Percentiles rank a stretch among this genome's conserved stretches.
Evolutionary conservation across 2,888 invertebrate species (phyloP).

Genomic region (Drosophila pegasa): DNA sequence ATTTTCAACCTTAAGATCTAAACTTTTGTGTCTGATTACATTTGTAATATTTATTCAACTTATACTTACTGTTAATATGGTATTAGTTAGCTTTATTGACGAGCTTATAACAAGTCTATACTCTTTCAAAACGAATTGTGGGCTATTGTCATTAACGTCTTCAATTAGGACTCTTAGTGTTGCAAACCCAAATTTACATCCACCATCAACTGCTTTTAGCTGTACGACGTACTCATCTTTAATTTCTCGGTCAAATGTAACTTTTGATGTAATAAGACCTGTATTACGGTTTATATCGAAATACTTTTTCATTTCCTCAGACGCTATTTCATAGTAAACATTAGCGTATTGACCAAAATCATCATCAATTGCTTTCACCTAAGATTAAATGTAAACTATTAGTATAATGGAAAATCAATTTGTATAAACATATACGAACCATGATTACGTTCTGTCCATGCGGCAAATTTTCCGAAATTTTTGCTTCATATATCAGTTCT

Average conservation of each 20-base stretch:
- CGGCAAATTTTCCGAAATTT: slow-evolving; percentile 92
- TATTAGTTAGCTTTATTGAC: slow-evolving; percentile 86
- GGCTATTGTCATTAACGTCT: slow-evolving; percentile 94
- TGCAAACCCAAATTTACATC: slow-evolving; percentile 91
- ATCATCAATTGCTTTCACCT: slow-evolving; percentile 92
- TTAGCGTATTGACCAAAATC: slow-evolving; percentile 92
- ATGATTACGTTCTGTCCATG: slow-evolving; percentile 91
- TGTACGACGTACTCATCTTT: slow-evolving; percentile 90
- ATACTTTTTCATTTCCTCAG: slow-evolving; percentile 89
- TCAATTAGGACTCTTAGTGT: slow-evolving; percentile 91
- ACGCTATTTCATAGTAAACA: slow-evolving; percentile 92
- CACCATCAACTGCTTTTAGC: slow-evolving; percentile 93
- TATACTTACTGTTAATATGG: slow-evolving; percentile 87
- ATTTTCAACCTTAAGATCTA: neutral
- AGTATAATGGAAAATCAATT: neutral
- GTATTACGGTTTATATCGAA: slow-evolving; percentile 90
- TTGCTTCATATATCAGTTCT: slow-evolving; percentile 91
- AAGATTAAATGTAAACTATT: slow-evolving; percentile 17
- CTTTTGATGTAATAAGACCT: slow-evolving; percentile 90
- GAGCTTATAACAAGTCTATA: slow-evolving; percentile 91
- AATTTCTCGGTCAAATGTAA: slow-evolving; percentile 90
- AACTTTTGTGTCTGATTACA: neutral
- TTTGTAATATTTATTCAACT: neutral
- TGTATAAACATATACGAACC: slow-evolving; percentile 81
- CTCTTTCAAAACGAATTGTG: slow-evolving; percentile 90